Base-by-base conservation (phyloP, 2,113 vertebrate species). In the Ia io region DNA sequence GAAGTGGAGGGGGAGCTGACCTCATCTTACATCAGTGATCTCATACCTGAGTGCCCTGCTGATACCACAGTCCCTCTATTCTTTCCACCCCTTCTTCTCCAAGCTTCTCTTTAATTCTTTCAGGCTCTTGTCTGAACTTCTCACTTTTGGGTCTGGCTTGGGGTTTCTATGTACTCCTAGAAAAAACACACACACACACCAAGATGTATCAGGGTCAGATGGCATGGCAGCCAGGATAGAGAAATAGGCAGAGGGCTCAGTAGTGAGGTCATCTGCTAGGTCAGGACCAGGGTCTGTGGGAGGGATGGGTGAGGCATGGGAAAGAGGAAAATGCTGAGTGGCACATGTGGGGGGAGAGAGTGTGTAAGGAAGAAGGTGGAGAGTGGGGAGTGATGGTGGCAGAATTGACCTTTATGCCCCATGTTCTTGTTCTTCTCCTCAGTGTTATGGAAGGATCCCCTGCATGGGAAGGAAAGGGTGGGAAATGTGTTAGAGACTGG, bases 381-480 rank as follows among this genome's bases (percentile, higher is more conserved):
- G 56, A 23, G 10, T 28, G n/a, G 32, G 70, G 37, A 40, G 49
- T 28, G 32, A 35, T 3, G 9, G 9, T 5, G 3, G 22, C 22
- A 18, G 65, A 32, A 67, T 63, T 96, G 84, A 95, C 92, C 47
- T 96, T 77, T 16, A 44, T 63, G 35, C 53, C 32, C 23, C 32
- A 0, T 37, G 49, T 86, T 91, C 92, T 95, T 85, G 6, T 59
- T 11, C 56, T 67, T 59, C 89, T 91, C 42, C 87, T 96, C 90
- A 2, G 35, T 79, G 32, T 71, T 73, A 63, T 69, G 51, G 9
- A 13, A 14, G 11, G 44, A 32, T 28, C 32, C 78, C 61, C 96
- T 96, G 88, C 37, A 23, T 53, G n/a, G 69, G 71, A 59, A 51
- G n/a, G 47, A 88, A 61, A 89, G 61, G 30, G 82, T 22, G 44